A percentile compares a stretch with the other conserved stretches of the same genome.
Evolutionary conservation across 1,140 invertebrate genomes (phyloP).

Genomic region (Listronotus bonariensis): DNA sequence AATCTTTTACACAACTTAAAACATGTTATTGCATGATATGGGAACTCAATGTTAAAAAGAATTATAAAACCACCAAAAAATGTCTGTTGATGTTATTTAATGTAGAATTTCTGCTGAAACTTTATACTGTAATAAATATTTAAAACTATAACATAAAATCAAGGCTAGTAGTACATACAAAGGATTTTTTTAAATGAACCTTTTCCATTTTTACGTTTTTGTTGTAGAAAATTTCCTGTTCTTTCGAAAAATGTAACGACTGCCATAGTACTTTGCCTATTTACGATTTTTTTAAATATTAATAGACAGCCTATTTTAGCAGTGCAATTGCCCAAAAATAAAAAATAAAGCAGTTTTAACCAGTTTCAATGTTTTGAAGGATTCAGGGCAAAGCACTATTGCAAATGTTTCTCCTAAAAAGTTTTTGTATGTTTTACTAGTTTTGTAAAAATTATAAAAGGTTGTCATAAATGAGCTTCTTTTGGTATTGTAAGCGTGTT

Average conservation of each 20-base stretch:
- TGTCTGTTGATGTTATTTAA: slow-evolving; percentile 49
- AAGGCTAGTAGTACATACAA: not conserved
- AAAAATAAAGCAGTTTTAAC: too few species aligned
- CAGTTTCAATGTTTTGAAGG: too few species aligned
- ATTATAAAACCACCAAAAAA: slow-evolving; percentile 36
- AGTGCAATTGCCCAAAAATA: too few species aligned
- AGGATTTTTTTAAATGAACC: too few species aligned
- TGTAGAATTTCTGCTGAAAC: slow-evolving; percentile 49
- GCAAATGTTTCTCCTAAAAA: not conserved
- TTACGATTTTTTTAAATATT: too few species aligned
- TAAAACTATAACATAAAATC: not conserved
- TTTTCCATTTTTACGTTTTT: too few species aligned
- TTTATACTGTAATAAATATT: slow-evolving; percentile 37
- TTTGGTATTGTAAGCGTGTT: slow-evolving; percentile 26
- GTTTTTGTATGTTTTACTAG: slow-evolving; percentile 7
- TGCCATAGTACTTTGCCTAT: too few species aligned
- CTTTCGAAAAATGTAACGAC: too few species aligned
- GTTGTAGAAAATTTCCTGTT: too few species aligned
- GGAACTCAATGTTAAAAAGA: slow-evolving; percentile 47
- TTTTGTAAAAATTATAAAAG: slow-evolving; percentile 17
- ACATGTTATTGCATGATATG: slow-evolving; percentile 35
- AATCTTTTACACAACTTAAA: slow-evolving; percentile 16
- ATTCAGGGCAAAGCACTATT: too few species aligned
- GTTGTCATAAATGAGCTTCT: slow-evolving; percentile 20
- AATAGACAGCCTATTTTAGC: too few species aligned